Evolutionary conservation across 1,140 invertebrate species (phyloP).

Genomic region (Bicyclus anynana): DNA sequence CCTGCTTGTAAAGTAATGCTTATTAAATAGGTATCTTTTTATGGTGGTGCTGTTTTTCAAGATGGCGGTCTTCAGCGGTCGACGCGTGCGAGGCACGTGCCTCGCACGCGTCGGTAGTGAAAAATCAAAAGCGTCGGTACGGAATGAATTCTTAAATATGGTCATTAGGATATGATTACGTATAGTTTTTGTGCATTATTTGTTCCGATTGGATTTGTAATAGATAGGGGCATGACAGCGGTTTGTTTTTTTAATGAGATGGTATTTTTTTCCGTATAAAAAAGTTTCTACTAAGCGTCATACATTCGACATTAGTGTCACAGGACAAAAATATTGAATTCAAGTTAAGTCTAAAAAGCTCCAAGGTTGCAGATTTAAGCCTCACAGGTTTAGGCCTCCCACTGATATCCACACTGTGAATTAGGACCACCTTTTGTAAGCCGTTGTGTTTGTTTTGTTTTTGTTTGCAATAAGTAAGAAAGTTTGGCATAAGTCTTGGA

Average conservation of each 20-base stretch:
- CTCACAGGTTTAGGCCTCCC: too few relatives aligned
- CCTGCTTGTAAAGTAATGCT: neutral
- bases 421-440: too few relatives aligned
- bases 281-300: neutral
- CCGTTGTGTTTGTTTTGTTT: too few relatives aligned
- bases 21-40: slow-evolving; percentile 13
- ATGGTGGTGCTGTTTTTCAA: slow-evolving; percentile 39
- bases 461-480: too few relatives aligned
- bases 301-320: too few relatives aligned
- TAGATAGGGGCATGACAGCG: slow-evolving; percentile 50
- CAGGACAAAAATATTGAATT: too few relatives aligned
- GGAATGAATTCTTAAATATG: slow-evolving; percentile 67
- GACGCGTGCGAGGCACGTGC: slow-evolving; percentile 63
- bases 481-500: too few relatives aligned
- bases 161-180: slow-evolving; percentile 67
- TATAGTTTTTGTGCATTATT: slow-evolving; percentile 47
- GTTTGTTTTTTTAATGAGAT: slow-evolving; percentile 13
- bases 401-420: too few relatives aligned
- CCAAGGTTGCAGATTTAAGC: too few relatives aligned
- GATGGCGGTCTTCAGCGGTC: slow-evolving; percentile 37
- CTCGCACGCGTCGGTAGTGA: slow-evolving; percentile 50
- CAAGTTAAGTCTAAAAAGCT: too few relatives aligned
- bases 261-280: neutral
- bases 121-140: slow-evolving; percentile 60
- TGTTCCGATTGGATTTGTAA: slow-evolving; percentile 54